Conservation (phyloP, 2,113 vertebrate species). For the Saccopteryx leptura region DNA sequence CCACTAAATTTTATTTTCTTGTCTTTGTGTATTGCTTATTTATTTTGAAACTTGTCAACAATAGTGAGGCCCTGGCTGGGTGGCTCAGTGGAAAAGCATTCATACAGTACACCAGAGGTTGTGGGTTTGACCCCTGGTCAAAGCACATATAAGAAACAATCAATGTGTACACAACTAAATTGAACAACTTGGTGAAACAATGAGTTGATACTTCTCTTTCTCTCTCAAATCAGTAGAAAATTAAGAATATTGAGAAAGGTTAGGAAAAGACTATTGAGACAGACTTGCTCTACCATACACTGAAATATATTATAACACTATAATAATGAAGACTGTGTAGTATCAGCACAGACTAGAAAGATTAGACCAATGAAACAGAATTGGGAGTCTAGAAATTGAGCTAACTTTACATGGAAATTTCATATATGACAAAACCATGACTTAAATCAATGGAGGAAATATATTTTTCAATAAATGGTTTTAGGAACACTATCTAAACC, state of each 20-base stretch:
- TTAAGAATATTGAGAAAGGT: background rate
- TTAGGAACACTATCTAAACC: constrained; percentile 46
- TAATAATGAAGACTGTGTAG: background rate
- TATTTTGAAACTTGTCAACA: background rate
- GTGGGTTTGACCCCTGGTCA: no score
- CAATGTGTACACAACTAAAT: no score
- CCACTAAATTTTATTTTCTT: constrained; percentile 20
- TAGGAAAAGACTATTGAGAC: background rate
- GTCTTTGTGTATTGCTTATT: background rate
- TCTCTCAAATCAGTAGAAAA: no score
- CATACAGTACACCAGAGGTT: no score
- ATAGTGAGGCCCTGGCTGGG: background rate
- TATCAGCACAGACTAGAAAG: background rate
- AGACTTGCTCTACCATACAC: background rate
- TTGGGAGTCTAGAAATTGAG: constrained; percentile 12
- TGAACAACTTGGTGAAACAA: no score
- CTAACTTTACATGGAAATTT: constrained; percentile 47
- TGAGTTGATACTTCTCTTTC: no score
- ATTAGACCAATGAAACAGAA: background rate
- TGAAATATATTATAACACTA: constrained; percentile 17
- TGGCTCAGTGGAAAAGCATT: no score
- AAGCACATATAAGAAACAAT: no score
- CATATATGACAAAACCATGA: constrained; percentile 1
- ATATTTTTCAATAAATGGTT: constrained; percentile 36
- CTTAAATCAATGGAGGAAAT: constrained; percentile 56